Base-by-base conservation (phyloP, 2,797 vertebrate genomes). In the Pipistrellus pygmaeus region DNA sequence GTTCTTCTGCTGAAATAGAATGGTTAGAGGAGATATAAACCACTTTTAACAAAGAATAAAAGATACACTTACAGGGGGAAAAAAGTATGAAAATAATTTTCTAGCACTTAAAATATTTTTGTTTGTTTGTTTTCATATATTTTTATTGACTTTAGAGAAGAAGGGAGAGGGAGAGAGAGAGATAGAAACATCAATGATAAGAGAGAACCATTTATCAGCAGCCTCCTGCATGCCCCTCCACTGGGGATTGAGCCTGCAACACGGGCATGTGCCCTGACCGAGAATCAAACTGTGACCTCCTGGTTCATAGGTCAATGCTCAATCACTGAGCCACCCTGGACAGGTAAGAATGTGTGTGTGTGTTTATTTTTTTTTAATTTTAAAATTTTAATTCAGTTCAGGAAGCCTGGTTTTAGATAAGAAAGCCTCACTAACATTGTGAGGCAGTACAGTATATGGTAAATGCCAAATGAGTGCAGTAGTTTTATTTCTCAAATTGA, bases 1-100 rank as follows among this genome's bases (percentile, higher is more conserved):
- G 68, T 48, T 85, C 57, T 38, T 80, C 60, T 81, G 66, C 32
- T 86, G 88, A 95, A 91, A 57, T 4, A 77, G 51, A 86, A 69
- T 0, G 72, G 41, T 23, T 53, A 75, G 38, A 85, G 30, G 23
- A 76, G 41, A 83, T 27, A 86, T 55, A 78, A 90, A 78, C 51
- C 73, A 78, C 27, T 38, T 38, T 64, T 27, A 89, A 81, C 32
- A 41, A 80, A 68, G 32, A 81, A n/a, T 64, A 87, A 88, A 80
- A 73, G 55, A 4, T 14, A 15, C 14, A 53, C 41, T 85, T 25
- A 76, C 7, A 76, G 23, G 35, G 35, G 6, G 6, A 32, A 66
- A 66, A 72, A 41, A 78, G 35, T 17, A 55, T 60, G 88, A 46
- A 51, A 41, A 62, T 71, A 64, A 84, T 20, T 89, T 85, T 75